Evolutionary conservation across 2,888 invertebrate species (phyloP).

Genomic region (Yponomeuta plumbellus): DNA sequence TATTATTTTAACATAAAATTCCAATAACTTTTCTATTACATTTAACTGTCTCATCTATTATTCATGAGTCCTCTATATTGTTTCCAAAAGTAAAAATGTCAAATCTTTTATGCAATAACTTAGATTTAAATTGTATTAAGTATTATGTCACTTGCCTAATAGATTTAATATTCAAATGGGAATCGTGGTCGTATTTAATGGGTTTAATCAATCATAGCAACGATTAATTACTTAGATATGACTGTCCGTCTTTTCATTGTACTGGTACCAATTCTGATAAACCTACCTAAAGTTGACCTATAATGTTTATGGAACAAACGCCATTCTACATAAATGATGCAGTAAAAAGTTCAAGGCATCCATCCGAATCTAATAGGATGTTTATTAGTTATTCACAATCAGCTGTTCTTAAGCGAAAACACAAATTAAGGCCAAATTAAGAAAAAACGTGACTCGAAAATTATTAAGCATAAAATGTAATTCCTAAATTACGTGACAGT

Average conservation of each 20-base stretch:
- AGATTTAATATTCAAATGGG: slow-evolving; percentile 71
- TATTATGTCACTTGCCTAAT: slow-evolving; percentile 70
- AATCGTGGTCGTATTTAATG: slow-evolving; percentile 71
- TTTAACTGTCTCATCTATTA: slow-evolving; percentile 49
- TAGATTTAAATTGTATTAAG: slow-evolving; percentile 70
- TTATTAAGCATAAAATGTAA: slow-evolving; percentile 20
- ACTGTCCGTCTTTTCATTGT: slow-evolving; percentile 37
- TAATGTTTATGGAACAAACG: slow-evolving; percentile 47
- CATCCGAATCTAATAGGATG: slow-evolving; percentile 45
- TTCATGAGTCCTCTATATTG: slow-evolving; percentile 63
- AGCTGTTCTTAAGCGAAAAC: slow-evolving; percentile 31
- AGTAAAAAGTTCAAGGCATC: slow-evolving; percentile 70
- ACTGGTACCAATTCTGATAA: slow-evolving; percentile 47
- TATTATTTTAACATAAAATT: slow-evolving; percentile 57
- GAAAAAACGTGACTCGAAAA: slow-evolving; percentile 47
- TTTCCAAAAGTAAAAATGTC: slow-evolving; percentile 60
- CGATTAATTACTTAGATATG: slow-evolving; percentile 74
- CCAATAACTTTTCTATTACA: slow-evolving; percentile 55
- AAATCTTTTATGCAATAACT: slow-evolving; percentile 64
- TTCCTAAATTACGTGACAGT: neutral
- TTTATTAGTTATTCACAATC: slow-evolving; percentile 68
- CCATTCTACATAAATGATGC: slow-evolving; percentile 62
- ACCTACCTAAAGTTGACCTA: slow-evolving; percentile 40
- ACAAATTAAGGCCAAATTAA: neutral
- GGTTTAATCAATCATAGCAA: slow-evolving; percentile 73